These are phyloP conservation scores for Sebastolobus alascanus DNA, from an alignment of 2,797 vertebrate species.

Conservation along the genomic window DNA sequence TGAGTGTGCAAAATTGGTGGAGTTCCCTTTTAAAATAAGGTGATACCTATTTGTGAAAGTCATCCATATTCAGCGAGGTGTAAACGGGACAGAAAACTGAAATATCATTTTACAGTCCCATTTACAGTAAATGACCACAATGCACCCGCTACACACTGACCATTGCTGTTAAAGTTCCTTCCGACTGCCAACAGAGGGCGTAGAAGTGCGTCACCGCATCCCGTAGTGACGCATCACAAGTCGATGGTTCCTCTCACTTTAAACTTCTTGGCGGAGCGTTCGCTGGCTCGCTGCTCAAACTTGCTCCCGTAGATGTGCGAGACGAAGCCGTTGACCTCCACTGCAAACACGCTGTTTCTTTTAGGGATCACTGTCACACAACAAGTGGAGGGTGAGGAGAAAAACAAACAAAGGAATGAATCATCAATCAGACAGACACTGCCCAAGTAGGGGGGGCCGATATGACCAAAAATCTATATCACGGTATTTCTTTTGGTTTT, in stretches of 20 bases:
- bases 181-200: background rate
- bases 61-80: background rate
- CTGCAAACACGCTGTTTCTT: slow-evolving; percentile 90
- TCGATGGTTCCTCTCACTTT: slow-evolving; percentile 93
- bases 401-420: background rate
- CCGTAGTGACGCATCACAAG: slow-evolving; percentile 76
- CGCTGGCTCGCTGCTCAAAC: slow-evolving; percentile 92
- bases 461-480: too few species aligned
- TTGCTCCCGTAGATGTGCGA: slow-evolving; percentile 95
- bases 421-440: background rate
- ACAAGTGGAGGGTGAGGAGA: background rate
- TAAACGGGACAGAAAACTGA: background rate
- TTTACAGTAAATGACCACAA: background rate
- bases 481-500: too few species aligned
- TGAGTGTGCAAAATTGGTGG: background rate
- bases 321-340: slow-evolving; percentile 91
- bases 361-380: slow-evolving; percentile 91
- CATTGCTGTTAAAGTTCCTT: background rate
- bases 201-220: background rate
- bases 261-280: slow-evolving; percentile 95
- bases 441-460: too few species aligned
- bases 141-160: too few species aligned
- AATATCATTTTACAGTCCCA: background rate
- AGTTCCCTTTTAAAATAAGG: background rate
- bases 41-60: background rate